Conservation (phyloP, 2,113 vertebrate genomes). For the Oxyruncus cristatus region DNA sequence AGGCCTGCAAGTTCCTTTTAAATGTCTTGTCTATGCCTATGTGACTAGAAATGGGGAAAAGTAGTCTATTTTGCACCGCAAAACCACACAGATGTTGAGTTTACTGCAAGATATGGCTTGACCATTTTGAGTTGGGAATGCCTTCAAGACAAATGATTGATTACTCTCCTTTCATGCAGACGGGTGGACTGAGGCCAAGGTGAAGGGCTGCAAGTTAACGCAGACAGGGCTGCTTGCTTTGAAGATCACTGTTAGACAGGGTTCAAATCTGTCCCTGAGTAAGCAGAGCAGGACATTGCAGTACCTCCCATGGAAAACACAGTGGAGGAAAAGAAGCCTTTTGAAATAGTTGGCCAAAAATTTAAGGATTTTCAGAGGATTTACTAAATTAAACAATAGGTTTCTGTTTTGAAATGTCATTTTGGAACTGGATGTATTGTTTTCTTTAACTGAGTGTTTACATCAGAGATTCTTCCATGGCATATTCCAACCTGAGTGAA, state of each 20-base stretch:
- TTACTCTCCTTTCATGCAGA: not conserved
- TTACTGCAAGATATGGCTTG: not conserved
- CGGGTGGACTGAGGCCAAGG: not conserved
- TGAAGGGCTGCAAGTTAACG: not conserved
- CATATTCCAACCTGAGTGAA: not conserved
- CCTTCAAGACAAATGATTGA: not conserved
- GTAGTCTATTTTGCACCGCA: not conserved
- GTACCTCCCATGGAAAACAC: not conserved
- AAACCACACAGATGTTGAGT: not conserved
- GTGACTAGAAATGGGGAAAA: not conserved
- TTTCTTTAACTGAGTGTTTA: not conserved
- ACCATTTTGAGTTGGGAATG: not conserved
- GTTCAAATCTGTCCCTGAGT: not conserved
- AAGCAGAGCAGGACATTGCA: not conserved
- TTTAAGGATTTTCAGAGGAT: conserved; percentile 9
- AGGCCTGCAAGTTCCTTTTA: not conserved
- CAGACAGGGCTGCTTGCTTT: not conserved
- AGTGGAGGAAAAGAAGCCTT: not conserved
- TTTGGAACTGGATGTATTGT: not conserved
- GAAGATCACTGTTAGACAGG: not conserved
- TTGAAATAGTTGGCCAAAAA: not conserved
- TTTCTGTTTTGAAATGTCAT: conserved; percentile 19
- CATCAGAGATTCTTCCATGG: not conserved
- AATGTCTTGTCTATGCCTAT: not conserved
- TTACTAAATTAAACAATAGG: not conserved